Base-by-base conservation (phyloP, 2,888 invertebrate genomes). In the Perdita meconis region DNA sequence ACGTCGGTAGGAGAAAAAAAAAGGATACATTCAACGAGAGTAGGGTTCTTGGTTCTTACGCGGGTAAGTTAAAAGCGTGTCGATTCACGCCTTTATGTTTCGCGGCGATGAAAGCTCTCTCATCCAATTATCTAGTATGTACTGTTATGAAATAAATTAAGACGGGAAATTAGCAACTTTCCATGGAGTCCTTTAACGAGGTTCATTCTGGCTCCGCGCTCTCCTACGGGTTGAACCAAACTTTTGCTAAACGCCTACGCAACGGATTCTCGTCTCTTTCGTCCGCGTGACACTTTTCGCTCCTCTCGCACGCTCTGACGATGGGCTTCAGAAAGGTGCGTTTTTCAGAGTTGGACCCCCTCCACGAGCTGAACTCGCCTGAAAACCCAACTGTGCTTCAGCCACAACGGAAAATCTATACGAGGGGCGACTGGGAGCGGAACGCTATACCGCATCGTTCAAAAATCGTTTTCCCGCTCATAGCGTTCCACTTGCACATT, bases 381-480 rank as follows among this genome's bases (percentile, higher is more conserved):
- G 60, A 73, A 73, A 70, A 74, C 16, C 81, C 82, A 79, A 86
- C 83, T 82, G 81, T 86, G 82, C 83, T 86, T 81, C 73, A 79
- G 85, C 83, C 74, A 83, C 85, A 86, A 86, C 85, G 84, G 88
- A 89, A 89, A 90, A 89, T 89, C 87, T 87, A 88, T 89, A 89
- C 86, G 84, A 84, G 82, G 80, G 81, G 71, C 67, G 69, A 77
- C 78, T 63, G 59, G 59, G 42, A 63, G 65, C 71, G 51, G 61
- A 42, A 56, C 72, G 51, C 71, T 82, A 69, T 87, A 86, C 83
- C 64, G 87, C 75, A 66, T 71, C 82, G 78, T 86, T 85, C 87
- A 86, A 76, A 79, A 78, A 72, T 53, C 30, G 38, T 57, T 30
- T 47, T 68, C 60, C 68, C 44, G 44, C 12, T 71, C 68, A 50